phyloP scores from a whole-genome alignment of 2,888 invertebrate genomes.

The Eugnorisma glareosa region DNA sequence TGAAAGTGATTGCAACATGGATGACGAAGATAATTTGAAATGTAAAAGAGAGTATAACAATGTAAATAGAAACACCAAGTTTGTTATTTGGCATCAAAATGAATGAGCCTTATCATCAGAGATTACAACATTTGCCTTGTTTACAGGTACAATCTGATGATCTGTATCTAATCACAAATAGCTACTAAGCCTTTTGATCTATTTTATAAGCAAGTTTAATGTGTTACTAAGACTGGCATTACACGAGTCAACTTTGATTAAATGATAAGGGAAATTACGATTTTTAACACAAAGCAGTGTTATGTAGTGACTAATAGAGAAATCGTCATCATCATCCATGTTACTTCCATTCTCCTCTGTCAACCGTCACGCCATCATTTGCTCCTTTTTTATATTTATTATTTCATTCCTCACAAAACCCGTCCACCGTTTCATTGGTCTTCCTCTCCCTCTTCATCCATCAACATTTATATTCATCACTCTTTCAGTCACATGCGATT shows the following conservation, averaged over 20 bases:
- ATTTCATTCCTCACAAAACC: too few relatives aligned
- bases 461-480: too few relatives aligned
- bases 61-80: neutral
- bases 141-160: slow-evolving; percentile 23
- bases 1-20: neutral
- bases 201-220: slow-evolving; percentile 37
- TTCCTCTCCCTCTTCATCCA: too few relatives aligned
- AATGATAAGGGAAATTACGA: slow-evolving; percentile 15
- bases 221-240: slow-evolving; percentile 6
- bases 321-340: too few relatives aligned
- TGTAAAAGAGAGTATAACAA: neutral
- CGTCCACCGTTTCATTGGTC: too few relatives aligned
- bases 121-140: slow-evolving; percentile 6
- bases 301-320: neutral
- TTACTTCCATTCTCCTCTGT: too few relatives aligned
- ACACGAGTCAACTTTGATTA: slow-evolving; percentile 16
- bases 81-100: slow-evolving; percentile 4
- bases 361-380: too few relatives aligned
- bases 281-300: neutral
- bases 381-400: too few relatives aligned
- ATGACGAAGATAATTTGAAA: neutral
- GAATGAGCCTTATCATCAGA: slow-evolving; percentile 21
- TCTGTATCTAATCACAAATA: slow-evolving; percentile 43
- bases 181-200: slow-evolving; percentile 26
- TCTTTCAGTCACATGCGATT: too few relatives aligned